Conservation (phyloP, 2,888 invertebrate genomes). For the Synanthedon myopaeformis region DNA sequence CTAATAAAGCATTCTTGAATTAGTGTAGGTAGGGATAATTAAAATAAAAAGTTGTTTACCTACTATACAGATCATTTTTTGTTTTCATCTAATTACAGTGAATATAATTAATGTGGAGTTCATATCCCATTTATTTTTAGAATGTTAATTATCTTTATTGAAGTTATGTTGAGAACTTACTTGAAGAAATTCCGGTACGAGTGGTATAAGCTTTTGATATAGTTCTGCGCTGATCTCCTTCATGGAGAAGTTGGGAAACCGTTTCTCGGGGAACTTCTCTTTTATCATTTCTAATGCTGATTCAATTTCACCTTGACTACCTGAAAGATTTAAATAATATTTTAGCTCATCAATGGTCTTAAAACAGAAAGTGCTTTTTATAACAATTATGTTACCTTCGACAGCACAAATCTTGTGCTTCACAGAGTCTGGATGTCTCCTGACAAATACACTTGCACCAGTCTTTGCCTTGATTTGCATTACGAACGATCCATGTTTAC, state of each 20-base stretch:
- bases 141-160: neutral
- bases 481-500: constrained; percentile 85
- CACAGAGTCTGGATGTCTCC: constrained; percentile 78
- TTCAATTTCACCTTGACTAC: constrained; percentile 76
- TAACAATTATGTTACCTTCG: constrained; percentile 70
- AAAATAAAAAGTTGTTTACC: too few relatives aligned
- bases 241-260: constrained; percentile 84
- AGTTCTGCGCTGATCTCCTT: constrained; percentile 67
- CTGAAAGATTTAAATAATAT: too few relatives aligned
- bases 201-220: constrained; percentile 58
- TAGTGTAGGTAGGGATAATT: too few relatives aligned
- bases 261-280: constrained; percentile 84
- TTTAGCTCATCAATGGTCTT: too few relatives aligned
- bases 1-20: too few relatives aligned
- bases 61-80: too few relatives aligned
- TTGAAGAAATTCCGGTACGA: constrained; percentile 70
- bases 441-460: constrained; percentile 83
- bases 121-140: neutral
- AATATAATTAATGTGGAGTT: neutral
- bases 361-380: neutral
- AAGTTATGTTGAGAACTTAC: constrained; percentile 35
- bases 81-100: neutral
- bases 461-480: constrained; percentile 83
- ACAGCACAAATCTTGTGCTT: constrained; percentile 87
- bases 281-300: constrained; percentile 87